Conservation (phyloP, 2,888 invertebrate species). For the Scaptomyza polygonia region DNA sequence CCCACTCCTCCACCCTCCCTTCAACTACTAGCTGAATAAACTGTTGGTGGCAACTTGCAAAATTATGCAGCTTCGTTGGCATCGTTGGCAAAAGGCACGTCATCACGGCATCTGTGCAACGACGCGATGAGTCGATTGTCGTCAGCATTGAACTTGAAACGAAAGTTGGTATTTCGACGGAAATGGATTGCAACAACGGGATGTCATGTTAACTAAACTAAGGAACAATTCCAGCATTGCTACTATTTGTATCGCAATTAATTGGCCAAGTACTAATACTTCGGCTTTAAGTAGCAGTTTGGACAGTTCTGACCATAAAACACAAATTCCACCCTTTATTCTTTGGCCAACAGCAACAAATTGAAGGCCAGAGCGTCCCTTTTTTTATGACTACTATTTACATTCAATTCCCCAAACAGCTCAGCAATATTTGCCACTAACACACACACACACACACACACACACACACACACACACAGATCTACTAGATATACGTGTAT, state of each 20-base stretch:
- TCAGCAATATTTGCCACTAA: slow-evolving; percentile 11
- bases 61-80: slow-evolving; percentile 55
- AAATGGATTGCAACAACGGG: slow-evolving; percentile 36
- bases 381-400: slow-evolving; percentile 57
- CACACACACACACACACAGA: slow-evolving; percentile 2
- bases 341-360: too few relatives aligned
- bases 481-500: too few relatives aligned
- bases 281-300: slow-evolving; percentile 36
- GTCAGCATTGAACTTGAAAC: slow-evolving; percentile 40
- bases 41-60: slow-evolving; percentile 25
- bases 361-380: too few relatives aligned
- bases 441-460: slow-evolving; percentile 4
- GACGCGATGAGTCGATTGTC: slow-evolving; percentile 38
- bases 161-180: slow-evolving; percentile 26
- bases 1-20: neutral
- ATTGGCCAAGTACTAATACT: slow-evolving; percentile 37
- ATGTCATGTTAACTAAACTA: neutral
- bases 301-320: slow-evolving; percentile 35
- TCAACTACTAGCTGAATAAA: too few relatives aligned
- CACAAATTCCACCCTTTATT: slow-evolving; percentile 61
- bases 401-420: slow-evolving; percentile 73
- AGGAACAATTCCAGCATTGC: slow-evolving; percentile 12
- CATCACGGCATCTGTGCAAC: slow-evolving; percentile 22
- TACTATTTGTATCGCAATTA: slow-evolving; percentile 65
- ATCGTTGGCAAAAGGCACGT: slow-evolving; percentile 27